Evolutionary conservation across 2,888 invertebrate species (phyloP).

Genomic region (Brachyopa scutellaris): DNA sequence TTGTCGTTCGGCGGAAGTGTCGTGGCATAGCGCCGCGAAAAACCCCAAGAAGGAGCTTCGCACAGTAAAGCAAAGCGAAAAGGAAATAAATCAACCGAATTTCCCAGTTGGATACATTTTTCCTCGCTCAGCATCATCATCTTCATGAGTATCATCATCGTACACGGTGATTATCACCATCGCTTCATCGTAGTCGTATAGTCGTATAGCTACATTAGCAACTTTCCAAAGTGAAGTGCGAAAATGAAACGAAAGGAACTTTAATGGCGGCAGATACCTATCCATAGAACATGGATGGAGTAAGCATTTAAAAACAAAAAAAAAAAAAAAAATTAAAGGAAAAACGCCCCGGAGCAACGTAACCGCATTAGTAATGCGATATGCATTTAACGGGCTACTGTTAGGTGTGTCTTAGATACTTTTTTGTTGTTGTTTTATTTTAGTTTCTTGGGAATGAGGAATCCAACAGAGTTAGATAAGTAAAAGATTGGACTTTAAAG

Average conservation of each 20-base stretch:
- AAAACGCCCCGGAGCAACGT: no score
- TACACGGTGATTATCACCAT: slow-evolving; percentile 22
- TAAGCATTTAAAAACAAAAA: no score
- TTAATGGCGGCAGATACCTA: slow-evolving; percentile 44
- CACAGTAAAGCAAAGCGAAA: no score
- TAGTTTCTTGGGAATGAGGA: slow-evolving; percentile 28
- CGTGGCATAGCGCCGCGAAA: no score
- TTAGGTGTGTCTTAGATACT: slow-evolving; percentile 34
- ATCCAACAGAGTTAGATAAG: no score
- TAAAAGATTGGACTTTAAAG: slow-evolving; percentile 25
- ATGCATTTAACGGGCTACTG: neutral
- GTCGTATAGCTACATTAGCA: slow-evolving; percentile 51
- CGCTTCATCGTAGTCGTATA: neutral
- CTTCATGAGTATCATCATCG: slow-evolving; percentile 39
- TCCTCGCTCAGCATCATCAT: no score
- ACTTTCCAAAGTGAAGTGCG: slow-evolving; percentile 58
- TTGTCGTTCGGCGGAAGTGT: neutral
- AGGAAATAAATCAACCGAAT: slow-evolving; percentile 77
- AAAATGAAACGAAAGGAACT: slow-evolving; percentile 49
- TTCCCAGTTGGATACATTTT: slow-evolving; percentile 77
- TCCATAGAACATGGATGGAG: no score
- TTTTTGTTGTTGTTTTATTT: slow-evolving; percentile 36
- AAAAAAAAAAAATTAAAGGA: no score
- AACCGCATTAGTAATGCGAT: slow-evolving; percentile 39
- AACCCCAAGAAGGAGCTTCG: no score